Evolutionary conservation across 2,888 invertebrate species (phyloP).

Genomic region (Lasius platythorax): DNA sequence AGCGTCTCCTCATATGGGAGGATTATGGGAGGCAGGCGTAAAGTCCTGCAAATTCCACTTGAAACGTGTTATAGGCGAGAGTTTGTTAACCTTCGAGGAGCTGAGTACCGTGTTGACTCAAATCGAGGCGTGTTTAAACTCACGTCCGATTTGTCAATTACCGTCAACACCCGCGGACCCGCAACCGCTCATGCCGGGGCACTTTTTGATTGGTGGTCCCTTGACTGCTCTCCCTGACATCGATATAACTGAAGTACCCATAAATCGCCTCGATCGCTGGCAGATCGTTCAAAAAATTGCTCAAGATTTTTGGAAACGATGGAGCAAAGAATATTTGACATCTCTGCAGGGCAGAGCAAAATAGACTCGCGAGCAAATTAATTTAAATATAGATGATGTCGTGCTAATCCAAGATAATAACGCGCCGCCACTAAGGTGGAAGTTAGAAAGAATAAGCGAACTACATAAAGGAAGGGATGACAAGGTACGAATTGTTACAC

Average conservation of each 20-base stretch:
- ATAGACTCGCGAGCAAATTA: neutral
- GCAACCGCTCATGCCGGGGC: neutral
- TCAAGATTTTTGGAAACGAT: neutral
- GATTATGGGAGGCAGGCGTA: neutral
- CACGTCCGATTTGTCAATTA: neutral
- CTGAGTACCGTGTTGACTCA: neutral
- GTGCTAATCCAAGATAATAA: neutral
- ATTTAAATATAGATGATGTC: neutral
- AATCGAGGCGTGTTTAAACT: neutral
- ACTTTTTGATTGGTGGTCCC: neutral
- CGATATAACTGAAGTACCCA: neutral
- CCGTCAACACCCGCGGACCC: neutral
- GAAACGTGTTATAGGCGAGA: neutral
- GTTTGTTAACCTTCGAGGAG: neutral
- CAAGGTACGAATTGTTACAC: neutral
- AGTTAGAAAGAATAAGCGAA: neutral
- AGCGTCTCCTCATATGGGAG: neutral
- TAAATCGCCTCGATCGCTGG: neutral
- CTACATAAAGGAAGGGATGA: neutral
- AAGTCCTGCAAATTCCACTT: constrained; percentile 18
- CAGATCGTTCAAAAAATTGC: neutral
- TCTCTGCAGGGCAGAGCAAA: constrained; percentile 10
- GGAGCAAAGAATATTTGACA: neutral
- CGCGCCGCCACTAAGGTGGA: neutral
- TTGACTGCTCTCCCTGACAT: neutral